Conservation (phyloP, 2,113 vertebrate genomes). For the Otis tarda region DNA sequence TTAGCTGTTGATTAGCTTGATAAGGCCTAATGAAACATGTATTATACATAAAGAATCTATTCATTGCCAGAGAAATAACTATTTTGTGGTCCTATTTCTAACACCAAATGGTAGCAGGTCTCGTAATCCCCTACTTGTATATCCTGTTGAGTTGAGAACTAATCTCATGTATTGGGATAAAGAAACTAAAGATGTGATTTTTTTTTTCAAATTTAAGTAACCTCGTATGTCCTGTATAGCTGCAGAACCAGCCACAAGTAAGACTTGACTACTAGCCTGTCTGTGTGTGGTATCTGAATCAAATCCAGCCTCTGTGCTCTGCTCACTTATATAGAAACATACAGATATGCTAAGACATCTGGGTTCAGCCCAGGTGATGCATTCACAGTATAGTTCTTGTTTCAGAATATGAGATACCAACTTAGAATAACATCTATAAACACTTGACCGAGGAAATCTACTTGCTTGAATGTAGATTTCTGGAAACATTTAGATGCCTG, state of each 20-base stretch:
- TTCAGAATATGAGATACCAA: background rate
- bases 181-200: background rate
- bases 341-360: background rate
- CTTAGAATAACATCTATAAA: background rate
- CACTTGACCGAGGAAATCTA: background rate
- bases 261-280: background rate
- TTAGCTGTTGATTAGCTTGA: background rate
- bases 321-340: background rate
- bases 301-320: background rate
- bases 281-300: background rate
- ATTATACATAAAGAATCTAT: background rate
- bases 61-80: background rate
- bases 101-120: background rate
- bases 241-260: background rate
- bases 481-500: background rate
- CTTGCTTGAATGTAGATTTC: background rate
- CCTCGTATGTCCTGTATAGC: background rate
- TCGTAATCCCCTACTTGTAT: background rate
- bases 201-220: background rate
- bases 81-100: background rate
- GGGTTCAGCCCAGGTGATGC: background rate
- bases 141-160: background rate
- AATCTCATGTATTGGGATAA: background rate
- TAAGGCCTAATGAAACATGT: background rate
- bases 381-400: background rate